Evolutionary conservation across 2,113 vertebrate species (phyloP).

Genomic region (Charina bottae): DNA sequence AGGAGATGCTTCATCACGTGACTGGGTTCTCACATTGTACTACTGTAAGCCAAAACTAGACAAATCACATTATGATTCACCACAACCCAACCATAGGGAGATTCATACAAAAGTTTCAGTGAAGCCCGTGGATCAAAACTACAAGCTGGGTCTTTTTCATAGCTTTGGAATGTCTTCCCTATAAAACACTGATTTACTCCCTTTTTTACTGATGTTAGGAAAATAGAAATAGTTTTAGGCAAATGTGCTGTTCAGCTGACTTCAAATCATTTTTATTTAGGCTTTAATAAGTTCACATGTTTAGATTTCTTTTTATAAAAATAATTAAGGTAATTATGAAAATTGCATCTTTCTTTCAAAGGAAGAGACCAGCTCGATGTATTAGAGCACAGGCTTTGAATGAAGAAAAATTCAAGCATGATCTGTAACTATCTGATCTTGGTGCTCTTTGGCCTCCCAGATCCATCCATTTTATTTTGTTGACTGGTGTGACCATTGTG

Average conservation of each 20-base stretch:
- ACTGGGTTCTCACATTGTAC: neutral
- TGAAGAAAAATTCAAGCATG: neutral
- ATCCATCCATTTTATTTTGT: neutral
- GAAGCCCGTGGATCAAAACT: neutral
- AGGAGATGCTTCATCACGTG: neutral
- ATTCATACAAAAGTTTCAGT: neutral
- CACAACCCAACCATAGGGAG: neutral
- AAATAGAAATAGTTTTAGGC: neutral
- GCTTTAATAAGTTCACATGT: neutral
- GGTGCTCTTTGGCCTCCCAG: neutral
- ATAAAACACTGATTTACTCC: neutral
- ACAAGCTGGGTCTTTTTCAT: neutral
- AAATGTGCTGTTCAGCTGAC: neutral
- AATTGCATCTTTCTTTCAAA: neutral
- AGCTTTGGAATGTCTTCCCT: neutral
- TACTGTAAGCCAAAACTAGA: neutral
- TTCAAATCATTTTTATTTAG: neutral
- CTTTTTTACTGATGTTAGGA: neutral
- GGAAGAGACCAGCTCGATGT: neutral
- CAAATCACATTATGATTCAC: neutral
- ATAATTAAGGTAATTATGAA: neutral
- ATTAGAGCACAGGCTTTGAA: neutral
- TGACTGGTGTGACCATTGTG: neutral
- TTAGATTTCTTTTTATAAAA: neutral
- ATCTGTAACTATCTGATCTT: neutral